These are phyloP conservation scores for Drosophila pseudoobscura DNA, from an alignment of 1,140 invertebrate genomes.

Conservation along the genomic window DNA sequence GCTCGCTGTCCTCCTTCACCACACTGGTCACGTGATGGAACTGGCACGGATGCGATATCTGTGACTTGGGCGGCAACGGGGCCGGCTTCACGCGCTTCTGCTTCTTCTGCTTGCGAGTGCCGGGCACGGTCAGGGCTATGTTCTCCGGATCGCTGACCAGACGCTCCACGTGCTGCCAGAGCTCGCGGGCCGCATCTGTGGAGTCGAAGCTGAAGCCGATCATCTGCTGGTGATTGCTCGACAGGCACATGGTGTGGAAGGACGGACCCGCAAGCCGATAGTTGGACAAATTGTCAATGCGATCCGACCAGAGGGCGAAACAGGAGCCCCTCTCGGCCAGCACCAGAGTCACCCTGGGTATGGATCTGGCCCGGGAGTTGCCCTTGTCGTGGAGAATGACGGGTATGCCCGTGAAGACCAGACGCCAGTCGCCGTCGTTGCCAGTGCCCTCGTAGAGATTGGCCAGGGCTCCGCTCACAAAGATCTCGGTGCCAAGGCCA, in stretches of 20 bases:
- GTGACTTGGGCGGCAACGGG: slow-evolving; percentile 89
- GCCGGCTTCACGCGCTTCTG: slow-evolving; percentile 84
- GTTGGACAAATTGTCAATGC: slow-evolving; percentile 89
- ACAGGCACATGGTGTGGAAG: slow-evolving; percentile 93
- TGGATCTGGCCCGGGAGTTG: slow-evolving; percentile 88
- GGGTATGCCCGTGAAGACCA: slow-evolving; percentile 92
- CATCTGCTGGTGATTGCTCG: slow-evolving; percentile 84
- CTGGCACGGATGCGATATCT: slow-evolving; percentile 94
- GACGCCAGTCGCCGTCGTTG: slow-evolving; percentile 87
- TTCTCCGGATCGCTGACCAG: slow-evolving; percentile 92
- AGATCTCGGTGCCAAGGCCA: slow-evolving; percentile 91
- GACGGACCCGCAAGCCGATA: slow-evolving; percentile 87
- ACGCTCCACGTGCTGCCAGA: slow-evolving; percentile 88
- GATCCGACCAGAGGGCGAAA: slow-evolving; percentile 93
- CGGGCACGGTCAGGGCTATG: slow-evolving; percentile 89
- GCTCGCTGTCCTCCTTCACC: slow-evolving; percentile 87
- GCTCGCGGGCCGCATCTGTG: slow-evolving; percentile 88
- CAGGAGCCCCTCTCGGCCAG: slow-evolving; percentile 93
- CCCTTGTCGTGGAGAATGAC: slow-evolving; percentile 91
- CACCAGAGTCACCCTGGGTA: slow-evolving; percentile 89
- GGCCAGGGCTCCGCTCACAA: slow-evolving; percentile 90
- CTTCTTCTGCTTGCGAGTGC: slow-evolving; percentile 85
- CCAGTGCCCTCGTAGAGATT: slow-evolving; percentile 89
- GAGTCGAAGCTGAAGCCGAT: slow-evolving; percentile 91
- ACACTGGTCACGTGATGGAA: slow-evolving; percentile 94